Conservation (phyloP, 2,888 invertebrate species). For the Hirtodrosophila histrioides region DNA sequence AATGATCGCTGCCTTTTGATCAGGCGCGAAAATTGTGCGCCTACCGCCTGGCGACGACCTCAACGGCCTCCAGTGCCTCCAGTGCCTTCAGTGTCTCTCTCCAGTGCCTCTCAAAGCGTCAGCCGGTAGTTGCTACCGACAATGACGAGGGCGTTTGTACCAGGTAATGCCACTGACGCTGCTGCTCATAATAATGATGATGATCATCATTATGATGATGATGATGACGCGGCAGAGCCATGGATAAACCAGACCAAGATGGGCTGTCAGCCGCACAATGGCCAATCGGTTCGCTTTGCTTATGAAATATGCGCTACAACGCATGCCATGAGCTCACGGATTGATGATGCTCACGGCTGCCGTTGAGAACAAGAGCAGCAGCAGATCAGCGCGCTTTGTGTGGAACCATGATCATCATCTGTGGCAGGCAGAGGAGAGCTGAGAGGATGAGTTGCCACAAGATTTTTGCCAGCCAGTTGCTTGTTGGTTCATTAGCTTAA, state of each 20-base stretch:
- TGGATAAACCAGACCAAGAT: slow-evolving; percentile 38
- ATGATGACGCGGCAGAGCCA: slow-evolving; percentile 49
- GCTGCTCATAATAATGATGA: slow-evolving; percentile 6
- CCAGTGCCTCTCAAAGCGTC: slow-evolving; percentile 46
- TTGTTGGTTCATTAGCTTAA: slow-evolving; percentile 69
- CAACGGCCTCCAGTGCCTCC: slow-evolving; percentile 9
- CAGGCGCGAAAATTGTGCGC: slow-evolving; percentile 77
- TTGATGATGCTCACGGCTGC: slow-evolving; percentile 19
- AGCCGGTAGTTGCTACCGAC: slow-evolving; percentile 76
- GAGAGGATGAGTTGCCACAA: slow-evolving; percentile 35
- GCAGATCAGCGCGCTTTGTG: slow-evolving; percentile 31
- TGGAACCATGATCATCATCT: slow-evolving; percentile 1
- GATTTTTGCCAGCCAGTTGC: slow-evolving; percentile 40
- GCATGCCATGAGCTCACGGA: slow-evolving; percentile 33
- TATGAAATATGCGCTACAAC: slow-evolving; percentile 47
- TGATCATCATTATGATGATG: slow-evolving; percentile 18
- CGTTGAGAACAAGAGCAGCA: slow-evolving; percentile 32
- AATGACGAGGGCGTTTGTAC: slow-evolving; percentile 65
- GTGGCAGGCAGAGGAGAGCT: neutral
- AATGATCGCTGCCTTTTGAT: slow-evolving; percentile 65
- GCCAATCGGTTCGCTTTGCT: slow-evolving; percentile 58
- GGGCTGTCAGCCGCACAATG: slow-evolving; percentile 55
- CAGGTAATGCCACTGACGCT: slow-evolving; percentile 30
- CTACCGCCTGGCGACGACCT: slow-evolving; percentile 39
- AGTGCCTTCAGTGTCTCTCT: neutral